A percentile compares a stretch with the other conserved stretches of the same genome.
Conservation (phyloP, 2,888 invertebrate species). For the Erebia ligea region DNA sequence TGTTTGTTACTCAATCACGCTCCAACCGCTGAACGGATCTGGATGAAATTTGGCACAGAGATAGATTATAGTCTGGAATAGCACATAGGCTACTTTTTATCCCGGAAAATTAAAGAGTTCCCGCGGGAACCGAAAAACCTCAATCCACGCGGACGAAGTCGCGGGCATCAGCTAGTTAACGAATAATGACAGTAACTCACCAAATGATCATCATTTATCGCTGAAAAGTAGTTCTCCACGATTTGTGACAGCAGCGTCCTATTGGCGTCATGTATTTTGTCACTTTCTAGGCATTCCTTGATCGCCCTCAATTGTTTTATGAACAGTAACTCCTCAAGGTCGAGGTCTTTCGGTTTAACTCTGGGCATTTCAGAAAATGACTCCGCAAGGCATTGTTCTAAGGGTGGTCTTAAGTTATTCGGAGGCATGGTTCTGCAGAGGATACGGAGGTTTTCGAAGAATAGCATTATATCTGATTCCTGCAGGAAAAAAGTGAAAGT, state of each 20-base stretch:
- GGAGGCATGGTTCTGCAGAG: slow-evolving; percentile 84
- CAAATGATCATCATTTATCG: slow-evolving; percentile 69
- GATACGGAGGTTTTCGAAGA: slow-evolving; percentile 79
- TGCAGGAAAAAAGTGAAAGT: slow-evolving; percentile 48
- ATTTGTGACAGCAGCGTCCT: slow-evolving; percentile 76
- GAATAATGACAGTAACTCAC: no score
- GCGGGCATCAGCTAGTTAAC: no score
- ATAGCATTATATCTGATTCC: slow-evolving; percentile 71
- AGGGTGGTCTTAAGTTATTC: slow-evolving; percentile 77
- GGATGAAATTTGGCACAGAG: no score
- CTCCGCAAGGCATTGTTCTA: slow-evolving; percentile 75
- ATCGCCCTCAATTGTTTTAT: slow-evolving; percentile 58
- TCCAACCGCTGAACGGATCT: no score
- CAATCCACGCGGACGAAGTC: no score
- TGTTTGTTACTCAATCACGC: no score
- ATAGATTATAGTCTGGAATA: no score
- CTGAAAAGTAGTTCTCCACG: slow-evolving; percentile 73
- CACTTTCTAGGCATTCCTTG: slow-evolving; percentile 70
- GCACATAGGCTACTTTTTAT: no score
- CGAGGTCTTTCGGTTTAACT: slow-evolving; percentile 45
- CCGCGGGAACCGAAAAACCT: no score
- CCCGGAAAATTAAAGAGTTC: no score
- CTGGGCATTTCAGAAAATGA: slow-evolving; percentile 52
- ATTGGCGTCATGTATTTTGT: slow-evolving; percentile 84
- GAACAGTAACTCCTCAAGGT: slow-evolving; percentile 50